These are phyloP conservation scores for Caenorhabditis tropicalis DNA, from an alignment of 1,140 invertebrate genomes.

Conservation along the genomic window DNA sequence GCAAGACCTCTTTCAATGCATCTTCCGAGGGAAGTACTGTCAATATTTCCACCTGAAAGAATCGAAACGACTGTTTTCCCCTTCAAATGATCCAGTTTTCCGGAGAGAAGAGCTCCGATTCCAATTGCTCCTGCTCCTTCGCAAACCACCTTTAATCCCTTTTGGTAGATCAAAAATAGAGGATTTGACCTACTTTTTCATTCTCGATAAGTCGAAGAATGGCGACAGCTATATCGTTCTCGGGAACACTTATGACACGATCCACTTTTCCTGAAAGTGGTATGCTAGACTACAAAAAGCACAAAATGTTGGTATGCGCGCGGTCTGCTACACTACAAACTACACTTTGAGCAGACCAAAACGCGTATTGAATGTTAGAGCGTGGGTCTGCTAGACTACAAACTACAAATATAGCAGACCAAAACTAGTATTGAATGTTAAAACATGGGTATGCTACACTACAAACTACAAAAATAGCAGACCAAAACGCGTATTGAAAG, in stretches of 20 bases:
- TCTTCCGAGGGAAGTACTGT: constrained; percentile 84
- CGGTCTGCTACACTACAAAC: too few relatives aligned
- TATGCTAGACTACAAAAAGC: too few relatives aligned
- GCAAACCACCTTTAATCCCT: constrained; percentile 82
- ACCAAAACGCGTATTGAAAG: too few relatives aligned
- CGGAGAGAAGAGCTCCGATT: constrained; percentile 83
- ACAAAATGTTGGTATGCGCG: too few relatives aligned
- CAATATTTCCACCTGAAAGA: constrained; percentile 88
- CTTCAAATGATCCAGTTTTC: constrained; percentile 81
- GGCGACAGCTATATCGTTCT: constrained; percentile 81
- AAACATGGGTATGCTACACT: too few relatives aligned
- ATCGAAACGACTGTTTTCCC: constrained; percentile 79
- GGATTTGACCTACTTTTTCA: constrained; percentile 81
- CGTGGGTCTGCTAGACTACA: too few relatives aligned
- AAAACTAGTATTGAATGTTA: too few relatives aligned
- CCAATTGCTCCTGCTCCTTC: constrained; percentile 87
- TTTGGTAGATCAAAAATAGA: too few relatives aligned
- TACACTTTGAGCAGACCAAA: too few relatives aligned
- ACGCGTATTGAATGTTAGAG: too few relatives aligned
- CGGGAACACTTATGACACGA: constrained; percentile 68
- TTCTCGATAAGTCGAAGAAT: constrained; percentile 84
- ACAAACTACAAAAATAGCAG: too few relatives aligned
- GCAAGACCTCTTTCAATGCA: constrained; percentile 85
- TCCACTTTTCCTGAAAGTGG: constrained; percentile 50
- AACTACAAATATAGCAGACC: too few relatives aligned